Conservation (phyloP, 2,113 vertebrate species). For the Carassius gibelio region DNA sequence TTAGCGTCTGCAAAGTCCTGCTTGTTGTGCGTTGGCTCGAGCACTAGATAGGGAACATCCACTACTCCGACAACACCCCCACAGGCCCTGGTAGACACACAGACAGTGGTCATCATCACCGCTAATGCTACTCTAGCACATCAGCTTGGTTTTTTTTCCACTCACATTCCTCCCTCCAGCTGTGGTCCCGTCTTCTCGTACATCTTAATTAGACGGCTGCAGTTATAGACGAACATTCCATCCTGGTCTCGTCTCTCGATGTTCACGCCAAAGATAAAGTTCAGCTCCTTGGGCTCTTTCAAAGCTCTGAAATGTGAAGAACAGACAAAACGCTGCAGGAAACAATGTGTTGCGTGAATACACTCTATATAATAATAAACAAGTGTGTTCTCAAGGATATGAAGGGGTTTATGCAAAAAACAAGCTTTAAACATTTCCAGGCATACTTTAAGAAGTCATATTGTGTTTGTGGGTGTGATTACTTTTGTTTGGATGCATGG, state of each 20-base stretch:
- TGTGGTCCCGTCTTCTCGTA: conserved; percentile 98
- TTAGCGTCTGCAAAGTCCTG: conserved; percentile 98
- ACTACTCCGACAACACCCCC: conserved; percentile 97
- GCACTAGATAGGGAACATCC: conserved; percentile 94
- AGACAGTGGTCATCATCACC: not conserved
- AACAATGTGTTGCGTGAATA: no score
- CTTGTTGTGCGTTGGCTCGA: conserved; percentile 99
- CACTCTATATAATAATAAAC: no score
- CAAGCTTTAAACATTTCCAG: not conserved
- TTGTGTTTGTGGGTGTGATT: not conserved
- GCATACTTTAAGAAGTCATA: not conserved
- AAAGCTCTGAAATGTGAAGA: conserved; percentile 78
- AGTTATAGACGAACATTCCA: conserved; percentile 98
- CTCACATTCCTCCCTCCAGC: conserved; percentile 98
- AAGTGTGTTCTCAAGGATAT: no score
- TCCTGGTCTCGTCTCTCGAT: conserved; percentile 91
- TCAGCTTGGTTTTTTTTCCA: conserved; percentile 51
- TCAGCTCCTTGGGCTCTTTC: conserved; percentile 96
- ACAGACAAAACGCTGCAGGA: not conserved
- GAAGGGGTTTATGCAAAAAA: no score
- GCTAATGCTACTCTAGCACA: not conserved
- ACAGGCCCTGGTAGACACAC: conserved; percentile 83
- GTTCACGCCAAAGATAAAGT: conserved; percentile 96
- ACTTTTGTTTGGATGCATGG: conserved; percentile 93
- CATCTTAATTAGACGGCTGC: conserved; percentile 98